Conservation (phyloP, 2,113 vertebrate genomes). For the Ciconia maguari region DNA sequence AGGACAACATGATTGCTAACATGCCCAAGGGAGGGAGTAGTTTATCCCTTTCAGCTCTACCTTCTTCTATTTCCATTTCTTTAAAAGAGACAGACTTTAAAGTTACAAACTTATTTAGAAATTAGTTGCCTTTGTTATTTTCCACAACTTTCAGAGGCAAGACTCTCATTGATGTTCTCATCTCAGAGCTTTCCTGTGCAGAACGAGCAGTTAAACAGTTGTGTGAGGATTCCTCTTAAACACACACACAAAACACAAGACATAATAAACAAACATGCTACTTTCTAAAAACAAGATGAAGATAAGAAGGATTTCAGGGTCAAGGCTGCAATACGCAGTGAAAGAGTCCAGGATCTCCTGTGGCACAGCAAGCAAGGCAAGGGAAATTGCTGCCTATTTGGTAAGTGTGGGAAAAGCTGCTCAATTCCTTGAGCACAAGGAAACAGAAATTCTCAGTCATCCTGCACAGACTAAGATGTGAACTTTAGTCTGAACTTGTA, state of each 20-base stretch:
- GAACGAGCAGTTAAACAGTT: background rate
- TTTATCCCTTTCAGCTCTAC: background rate
- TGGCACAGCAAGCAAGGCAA: background rate
- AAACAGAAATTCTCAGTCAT: background rate
- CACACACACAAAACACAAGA: background rate
- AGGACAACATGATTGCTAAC: background rate
- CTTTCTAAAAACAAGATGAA: background rate
- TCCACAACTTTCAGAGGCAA: background rate
- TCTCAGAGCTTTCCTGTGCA: background rate
- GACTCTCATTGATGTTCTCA: background rate
- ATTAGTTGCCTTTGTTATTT: background rate
- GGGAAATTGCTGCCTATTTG: background rate
- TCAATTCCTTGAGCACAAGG: background rate
- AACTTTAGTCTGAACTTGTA: background rate
- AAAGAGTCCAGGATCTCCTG: background rate
- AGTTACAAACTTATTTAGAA: background rate
- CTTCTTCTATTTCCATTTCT: background rate
- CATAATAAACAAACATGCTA: background rate
- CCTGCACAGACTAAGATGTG: background rate
- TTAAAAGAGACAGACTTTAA: background rate
- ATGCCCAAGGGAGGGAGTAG: background rate
- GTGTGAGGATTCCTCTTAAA: background rate
- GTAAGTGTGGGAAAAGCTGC: background rate
- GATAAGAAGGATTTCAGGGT: background rate
- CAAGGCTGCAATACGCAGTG: background rate